Evolutionary conservation across 2,888 invertebrate species (phyloP).

Genomic region (Loripinus fragilis): DNA sequence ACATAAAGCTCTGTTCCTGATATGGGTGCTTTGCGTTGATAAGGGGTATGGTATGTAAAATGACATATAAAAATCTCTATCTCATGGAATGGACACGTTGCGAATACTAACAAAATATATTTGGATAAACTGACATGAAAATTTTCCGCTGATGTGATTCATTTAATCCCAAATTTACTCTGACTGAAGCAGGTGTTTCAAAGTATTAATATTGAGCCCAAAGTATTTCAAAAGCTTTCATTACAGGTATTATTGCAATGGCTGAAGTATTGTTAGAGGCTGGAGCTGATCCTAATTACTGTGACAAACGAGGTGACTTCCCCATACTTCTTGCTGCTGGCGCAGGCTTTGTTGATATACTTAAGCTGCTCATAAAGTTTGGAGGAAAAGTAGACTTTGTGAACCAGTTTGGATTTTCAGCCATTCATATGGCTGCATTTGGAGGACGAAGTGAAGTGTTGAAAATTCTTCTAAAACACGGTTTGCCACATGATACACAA

Average conservation of each 20-base stretch:
- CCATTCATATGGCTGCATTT: conserved; percentile 75
- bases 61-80: too few relatives aligned
- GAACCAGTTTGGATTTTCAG: conserved; percentile 64
- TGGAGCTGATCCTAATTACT: conserved; percentile 58
- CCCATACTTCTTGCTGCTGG: conserved; percentile 66
- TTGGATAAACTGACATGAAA: too few relatives aligned
- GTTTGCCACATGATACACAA: conserved; percentile 60
- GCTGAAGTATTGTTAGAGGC: conserved; percentile 42
- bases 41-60: too few relatives aligned
- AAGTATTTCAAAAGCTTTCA: too few relatives aligned
- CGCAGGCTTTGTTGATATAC: conserved; percentile 51
- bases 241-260: conserved; percentile 60
- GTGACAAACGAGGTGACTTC: conserved; percentile 41
- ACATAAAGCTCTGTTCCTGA: too few relatives aligned
- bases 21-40: too few relatives aligned
- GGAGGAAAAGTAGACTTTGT: conserved; percentile 62
- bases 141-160: too few relatives aligned
- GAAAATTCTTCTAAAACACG: conserved; percentile 54
- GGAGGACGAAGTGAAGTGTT: conserved; percentile 66
- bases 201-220: too few relatives aligned
- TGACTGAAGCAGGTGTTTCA: too few relatives aligned
- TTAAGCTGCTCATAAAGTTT: conserved; percentile 58
- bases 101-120: too few relatives aligned
- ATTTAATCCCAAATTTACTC: too few relatives aligned
- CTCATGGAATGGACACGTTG: too few relatives aligned